Base-by-base conservation (phyloP, 2,113 vertebrate species). In the Grammomys surdaster region DNA sequence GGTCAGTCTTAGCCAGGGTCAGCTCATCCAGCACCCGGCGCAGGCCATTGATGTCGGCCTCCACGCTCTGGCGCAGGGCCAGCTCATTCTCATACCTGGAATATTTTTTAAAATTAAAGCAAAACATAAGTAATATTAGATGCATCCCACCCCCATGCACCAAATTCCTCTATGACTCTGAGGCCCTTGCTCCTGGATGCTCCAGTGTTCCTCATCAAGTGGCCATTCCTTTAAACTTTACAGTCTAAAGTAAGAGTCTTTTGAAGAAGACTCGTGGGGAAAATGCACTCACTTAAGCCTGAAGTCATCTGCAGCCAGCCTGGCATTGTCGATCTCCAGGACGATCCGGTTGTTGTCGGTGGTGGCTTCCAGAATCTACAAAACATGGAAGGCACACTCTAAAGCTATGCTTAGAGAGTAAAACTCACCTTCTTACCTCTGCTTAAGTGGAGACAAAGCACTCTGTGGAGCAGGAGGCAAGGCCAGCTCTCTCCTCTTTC, bases 291-390 rank as follows among this genome's bases (percentile, higher is more conserved):
- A 99, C 99, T 99, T 99, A 95, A 99, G 98, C 90, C 98, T 98
- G 97, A 99, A 99, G 97, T 99, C 99, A 0, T 99, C 99, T 0
- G 99, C 99, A 43, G 99, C 98, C 97, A 99, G 97, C 92, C 98
- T 97, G 93, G 99, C 98, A 0, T 99, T 99, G 97, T 99, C 99
- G 0, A 99, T 98, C 97, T 98, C 98, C 98, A 99, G 7, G 70
- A 99, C 11, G 22, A 98, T 81, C 36, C 97, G 96, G 96, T 98
- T 98, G 56, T 99, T 99, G 43, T 98, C 98, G 0, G 97, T 97
- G 1, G 98, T 98, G 54, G 98, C 96, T 19, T 92, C 94, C 78
- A 96, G 94, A 89, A 99, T 99, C 99, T 99, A 93, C 84, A 91
- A 95, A 76, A 96, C n/a, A 91, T n/a, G 63, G 72, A 86, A 46